Conservation (phyloP, 2,113 vertebrate species). For the Petrocephalus zakoni region DNA sequence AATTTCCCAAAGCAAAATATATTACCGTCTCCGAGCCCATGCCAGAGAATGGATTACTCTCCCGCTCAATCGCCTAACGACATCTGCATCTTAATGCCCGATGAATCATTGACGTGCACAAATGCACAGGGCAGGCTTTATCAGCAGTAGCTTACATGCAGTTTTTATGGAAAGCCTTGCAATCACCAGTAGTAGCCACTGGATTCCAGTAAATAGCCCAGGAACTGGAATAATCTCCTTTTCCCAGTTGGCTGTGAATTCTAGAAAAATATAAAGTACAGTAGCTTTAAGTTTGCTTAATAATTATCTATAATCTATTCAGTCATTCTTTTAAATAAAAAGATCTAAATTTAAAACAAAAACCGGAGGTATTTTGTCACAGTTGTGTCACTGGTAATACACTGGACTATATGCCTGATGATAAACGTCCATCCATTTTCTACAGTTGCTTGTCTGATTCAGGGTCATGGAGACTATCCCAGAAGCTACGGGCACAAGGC, state of each 20-base stretch:
- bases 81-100: background rate
- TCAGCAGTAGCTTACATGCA: background rate
- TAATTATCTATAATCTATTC: background rate
- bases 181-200: background rate
- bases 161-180: background rate
- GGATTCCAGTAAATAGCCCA: background rate
- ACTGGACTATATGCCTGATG: background rate
- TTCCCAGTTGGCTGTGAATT: background rate
- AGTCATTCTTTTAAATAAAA: background rate
- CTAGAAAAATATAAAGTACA: background rate
- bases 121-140: background rate
- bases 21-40: constrained; percentile 37
- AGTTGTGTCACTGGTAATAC: background rate
- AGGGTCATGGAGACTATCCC: background rate
- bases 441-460: background rate
- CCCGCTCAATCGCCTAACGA: constrained; percentile 12
- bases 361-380: background rate
- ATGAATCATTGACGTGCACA: background rate
- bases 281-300: background rate
- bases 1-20: constrained; percentile 41
- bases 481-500: background rate
- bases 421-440: background rate
- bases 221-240: background rate
- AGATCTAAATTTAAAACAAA: background rate
- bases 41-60: constrained; percentile 36